These are phyloP conservation scores for Marcusenius ussheri DNA, from an alignment of 2,113 vertebrate species.

Conservation along the genomic window DNA sequence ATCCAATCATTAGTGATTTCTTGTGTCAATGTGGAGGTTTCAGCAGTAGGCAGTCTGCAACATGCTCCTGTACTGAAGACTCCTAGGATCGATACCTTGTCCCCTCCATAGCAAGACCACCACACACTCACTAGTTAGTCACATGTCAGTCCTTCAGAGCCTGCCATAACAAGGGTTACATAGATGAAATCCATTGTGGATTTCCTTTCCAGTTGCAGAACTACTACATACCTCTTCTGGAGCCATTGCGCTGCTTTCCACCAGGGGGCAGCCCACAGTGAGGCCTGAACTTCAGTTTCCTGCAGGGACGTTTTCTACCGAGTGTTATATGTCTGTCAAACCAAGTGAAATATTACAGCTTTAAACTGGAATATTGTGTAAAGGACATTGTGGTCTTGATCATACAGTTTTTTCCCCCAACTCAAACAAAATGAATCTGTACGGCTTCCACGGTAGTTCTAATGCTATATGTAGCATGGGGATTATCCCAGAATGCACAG, in stretches of 20 bases:
- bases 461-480: neutral
- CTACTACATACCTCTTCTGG: neutral
- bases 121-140: neutral
- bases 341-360: neutral
- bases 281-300: neutral
- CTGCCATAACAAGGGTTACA: neutral
- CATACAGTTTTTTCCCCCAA: neutral
- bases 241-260: neutral
- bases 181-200: neutral
- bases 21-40: neutral
- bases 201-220: neutral
- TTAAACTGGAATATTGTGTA: neutral
- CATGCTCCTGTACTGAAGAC: neutral
- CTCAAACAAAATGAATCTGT: neutral
- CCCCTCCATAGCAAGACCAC: neutral
- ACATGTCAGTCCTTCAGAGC: neutral
- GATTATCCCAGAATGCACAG: neutral
- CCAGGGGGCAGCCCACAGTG: neutral
- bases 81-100: neutral
- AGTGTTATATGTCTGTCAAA: neutral
- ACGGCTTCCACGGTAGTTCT: neutral
- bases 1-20: neutral
- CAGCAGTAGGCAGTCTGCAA: neutral
- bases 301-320: neutral
- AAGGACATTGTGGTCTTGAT: neutral